Base-by-base conservation (phyloP, 2,797 vertebrate genomes). In the Calcarius lapponicus region DNA sequence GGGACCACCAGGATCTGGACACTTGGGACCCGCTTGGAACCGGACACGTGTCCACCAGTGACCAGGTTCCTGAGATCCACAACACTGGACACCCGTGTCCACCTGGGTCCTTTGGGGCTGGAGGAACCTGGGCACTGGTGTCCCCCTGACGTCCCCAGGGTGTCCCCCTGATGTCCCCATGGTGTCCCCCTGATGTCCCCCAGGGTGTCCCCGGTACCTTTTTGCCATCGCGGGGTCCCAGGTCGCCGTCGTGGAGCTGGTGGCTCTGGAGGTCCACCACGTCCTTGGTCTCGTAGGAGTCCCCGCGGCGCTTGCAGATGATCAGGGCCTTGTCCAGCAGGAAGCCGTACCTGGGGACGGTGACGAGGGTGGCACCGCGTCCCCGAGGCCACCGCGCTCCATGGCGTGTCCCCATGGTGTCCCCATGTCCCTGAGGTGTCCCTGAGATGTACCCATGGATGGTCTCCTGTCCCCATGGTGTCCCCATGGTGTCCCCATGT, bases 251-350 rank as follows among this genome's bases (percentile, higher is more conserved):
- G 56, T 98, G 96, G 58, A 99, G 96, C 58, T 99, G 99, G 98
- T 98, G 99, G 89, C 96, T 95, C 62, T 98, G 98, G 21, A 99
- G 98, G 18, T 98, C 98, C 43, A 99, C 98, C 9, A 98, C 97
- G 6, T 98, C 98, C 95, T 99, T 99, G 61, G 99, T 96, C 91
- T 99, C 99, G 17, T 99, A 99, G 4, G 96, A 98, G 95, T 99
- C 99, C 2, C 99, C 98, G 42, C 99, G 98, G 86, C 98, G 98
- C 95, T 99, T 99, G 94, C 99, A 99, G 92, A 99, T 98, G 85
- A 99, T 97, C 97, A 99, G 97, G 36, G 99, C 99, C 95, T 98
- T 99, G 96, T 99, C 99, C 31, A 99, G 98, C 80, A 99, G 98
- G 95, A 99, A 99, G 1, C 98, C 99, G 0, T 99, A 99, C 97